Base-by-base conservation (phyloP, 2,888 invertebrate species). In the Hypomecis atomaria region DNA sequence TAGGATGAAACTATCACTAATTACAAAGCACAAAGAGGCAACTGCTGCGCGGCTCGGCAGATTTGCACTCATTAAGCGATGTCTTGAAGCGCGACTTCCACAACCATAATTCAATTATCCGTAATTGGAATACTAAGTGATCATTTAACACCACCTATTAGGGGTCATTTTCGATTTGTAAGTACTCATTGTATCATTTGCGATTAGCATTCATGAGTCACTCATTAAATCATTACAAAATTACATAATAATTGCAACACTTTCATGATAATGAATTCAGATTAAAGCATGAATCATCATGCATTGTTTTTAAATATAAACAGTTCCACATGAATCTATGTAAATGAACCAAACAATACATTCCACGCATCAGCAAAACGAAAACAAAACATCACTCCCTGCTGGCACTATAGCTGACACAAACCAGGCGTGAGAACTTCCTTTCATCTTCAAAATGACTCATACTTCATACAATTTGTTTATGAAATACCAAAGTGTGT, bases 401-500 rank as follows among this genome's bases (percentile, higher is more conserved):
- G 53, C 10, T 38, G 44, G 43, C 37, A 33, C 23, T 23, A 49
- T 42, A 34, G 70, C 70, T 68, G 70, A 66, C 62, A 64, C 60
- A 58, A 55, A 8, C 48, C 59, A 58, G 49, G 52, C 56, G 62
- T 60, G 62, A 50, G 66, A 61, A 68, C 55, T 67, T 55, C 52
- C 56, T 60, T 66, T 66, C 59, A 68, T 60, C 45, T 55, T 53
- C 5, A 3, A 23, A 49, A 36, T 65, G 65, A 68, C 37, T 63
- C 66, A 67, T 63, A 62, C 58, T 23, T 43, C 53, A 61, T 50
- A 13, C 44, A 50, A 49, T 65, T 60, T 66, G 62, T 62, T 57
- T 66, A 64, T 45, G 50, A 58, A 59, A 55, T 58, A 59, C 63
- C 53, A 52, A 59, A 65, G 36, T 62, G 61, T 65, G 55, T 53